Percentiles rank a stretch among this genome's conserved stretches.
Evolutionary conservation across 2,797 vertebrate species (phyloP).

Genomic region (Xenopus petersii): DNA sequence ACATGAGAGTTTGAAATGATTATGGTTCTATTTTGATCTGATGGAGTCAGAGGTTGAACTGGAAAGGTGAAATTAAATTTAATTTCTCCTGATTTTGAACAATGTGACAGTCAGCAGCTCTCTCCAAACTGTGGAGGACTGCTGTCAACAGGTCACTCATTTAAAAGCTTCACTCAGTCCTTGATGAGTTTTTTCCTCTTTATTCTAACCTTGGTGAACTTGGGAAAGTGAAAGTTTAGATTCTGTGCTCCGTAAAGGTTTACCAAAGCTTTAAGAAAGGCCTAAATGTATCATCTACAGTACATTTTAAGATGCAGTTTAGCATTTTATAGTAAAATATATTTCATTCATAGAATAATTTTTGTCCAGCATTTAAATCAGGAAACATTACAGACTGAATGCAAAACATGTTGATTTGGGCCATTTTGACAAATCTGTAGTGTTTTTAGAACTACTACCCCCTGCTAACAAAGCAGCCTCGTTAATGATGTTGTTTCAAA

Average conservation of each 20-base stretch:
- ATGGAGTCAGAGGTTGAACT: constrained; percentile 45
- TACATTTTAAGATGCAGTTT: too few relatives aligned
- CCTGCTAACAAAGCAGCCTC: too few relatives aligned
- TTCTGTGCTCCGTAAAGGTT: not conserved
- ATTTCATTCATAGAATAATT: too few relatives aligned
- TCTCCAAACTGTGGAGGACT: constrained; percentile 5
- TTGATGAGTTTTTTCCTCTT: constrained; percentile 19
- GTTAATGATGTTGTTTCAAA: too few relatives aligned
- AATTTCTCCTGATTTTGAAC: constrained; percentile 46
- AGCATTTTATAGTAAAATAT: too few relatives aligned
- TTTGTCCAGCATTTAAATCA: too few relatives aligned
- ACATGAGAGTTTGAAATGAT: constrained; percentile 36
- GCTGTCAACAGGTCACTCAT: constrained; percentile 39
- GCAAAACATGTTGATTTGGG: too few relatives aligned
- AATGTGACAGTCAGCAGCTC: constrained; percentile 21
- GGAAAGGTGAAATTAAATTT: constrained; percentile 49
- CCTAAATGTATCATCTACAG: too few relatives aligned
- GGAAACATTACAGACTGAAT: too few relatives aligned
- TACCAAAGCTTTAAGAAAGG: too few relatives aligned
- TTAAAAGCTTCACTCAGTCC: constrained; percentile 36
- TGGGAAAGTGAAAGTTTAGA: constrained; percentile 5
- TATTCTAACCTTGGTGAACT: constrained; percentile 22
- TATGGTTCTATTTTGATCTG: constrained; percentile 49
- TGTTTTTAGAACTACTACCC: too few relatives aligned
- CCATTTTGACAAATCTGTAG: too few relatives aligned